Conservation (phyloP, 2,113 vertebrate species). For the Mustela lutreola region DNA sequence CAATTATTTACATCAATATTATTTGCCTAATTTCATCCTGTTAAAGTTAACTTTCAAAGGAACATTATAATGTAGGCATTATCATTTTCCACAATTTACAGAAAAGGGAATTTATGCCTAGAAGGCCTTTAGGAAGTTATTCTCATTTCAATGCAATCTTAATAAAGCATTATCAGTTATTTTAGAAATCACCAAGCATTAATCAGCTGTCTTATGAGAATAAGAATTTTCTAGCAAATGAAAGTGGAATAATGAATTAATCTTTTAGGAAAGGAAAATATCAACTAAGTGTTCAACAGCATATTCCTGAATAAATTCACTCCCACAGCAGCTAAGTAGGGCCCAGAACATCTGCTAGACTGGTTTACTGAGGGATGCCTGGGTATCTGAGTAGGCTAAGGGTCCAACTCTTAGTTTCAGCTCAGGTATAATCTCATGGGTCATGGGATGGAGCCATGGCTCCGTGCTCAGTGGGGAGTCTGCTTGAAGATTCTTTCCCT, state of each 20-base stretch:
- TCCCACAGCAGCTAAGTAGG: not conserved
- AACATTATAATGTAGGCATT: not conserved
- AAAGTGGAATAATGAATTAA: not conserved
- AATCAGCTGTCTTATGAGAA: not conserved
- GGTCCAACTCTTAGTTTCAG: no score
- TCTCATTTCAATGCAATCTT: not conserved
- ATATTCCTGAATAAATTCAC: not conserved
- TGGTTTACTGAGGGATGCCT: no score
- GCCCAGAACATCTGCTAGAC: not conserved
- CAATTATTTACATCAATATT: not conserved
- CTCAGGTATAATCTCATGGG: no score
- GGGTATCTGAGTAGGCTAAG: no score
- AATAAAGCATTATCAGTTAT: not conserved
- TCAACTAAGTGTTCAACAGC: not conserved
- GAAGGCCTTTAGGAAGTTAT: not conserved
- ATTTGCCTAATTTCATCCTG: not conserved
- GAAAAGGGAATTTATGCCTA: not conserved
- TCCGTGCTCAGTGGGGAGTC: no score
- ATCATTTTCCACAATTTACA: not conserved
- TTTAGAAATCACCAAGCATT: not conserved
- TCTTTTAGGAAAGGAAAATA: not conserved
- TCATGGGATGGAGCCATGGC: no score
- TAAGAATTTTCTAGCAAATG: not conserved
- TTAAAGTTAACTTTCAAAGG: not conserved
- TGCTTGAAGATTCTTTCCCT: no score